Conservation (phyloP, 2,113 vertebrate genomes). For the Cricetomys ansorgei region DNA sequence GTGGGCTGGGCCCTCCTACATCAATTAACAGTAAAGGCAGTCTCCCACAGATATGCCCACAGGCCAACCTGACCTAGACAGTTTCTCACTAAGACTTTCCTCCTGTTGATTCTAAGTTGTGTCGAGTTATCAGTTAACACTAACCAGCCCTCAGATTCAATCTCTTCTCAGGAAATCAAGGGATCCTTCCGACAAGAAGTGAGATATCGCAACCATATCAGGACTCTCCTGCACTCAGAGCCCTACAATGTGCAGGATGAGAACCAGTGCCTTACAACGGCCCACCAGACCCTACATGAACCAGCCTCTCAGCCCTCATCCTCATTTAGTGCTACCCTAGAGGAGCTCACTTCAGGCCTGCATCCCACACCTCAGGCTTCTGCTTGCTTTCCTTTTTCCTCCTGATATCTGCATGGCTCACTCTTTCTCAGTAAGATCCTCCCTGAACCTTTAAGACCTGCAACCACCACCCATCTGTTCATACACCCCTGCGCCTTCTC, state of each 20-base stretch:
- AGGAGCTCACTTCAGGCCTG: not conserved
- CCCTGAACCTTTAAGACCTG: not conserved
- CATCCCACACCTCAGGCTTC: not conserved
- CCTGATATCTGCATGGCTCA: fast-evolving
- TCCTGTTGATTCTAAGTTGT: not conserved
- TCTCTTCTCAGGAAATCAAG: not conserved
- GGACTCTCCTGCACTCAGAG: not conserved
- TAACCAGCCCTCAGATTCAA: not conserved
- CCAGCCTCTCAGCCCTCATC: fast-evolving
- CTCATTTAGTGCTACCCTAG: fast-evolving
- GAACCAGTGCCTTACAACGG: not conserved
- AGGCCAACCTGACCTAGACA: not conserved
- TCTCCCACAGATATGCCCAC: not conserved
- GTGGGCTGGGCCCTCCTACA: not conserved
- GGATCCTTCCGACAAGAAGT: not conserved
- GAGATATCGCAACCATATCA: not conserved
- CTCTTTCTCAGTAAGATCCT: not conserved
- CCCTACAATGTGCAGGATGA: not conserved
- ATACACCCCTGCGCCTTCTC: not conserved
- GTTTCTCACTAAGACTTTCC: not conserved
- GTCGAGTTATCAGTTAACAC: not conserved
- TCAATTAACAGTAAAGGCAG: not conserved
- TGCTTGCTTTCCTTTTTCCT: not conserved
- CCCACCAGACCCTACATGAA: not conserved
- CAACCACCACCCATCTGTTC: not conserved